phyloP scores from a whole-genome alignment of 2,888 invertebrate species.

The Trissoscelio sp. region DNA sequence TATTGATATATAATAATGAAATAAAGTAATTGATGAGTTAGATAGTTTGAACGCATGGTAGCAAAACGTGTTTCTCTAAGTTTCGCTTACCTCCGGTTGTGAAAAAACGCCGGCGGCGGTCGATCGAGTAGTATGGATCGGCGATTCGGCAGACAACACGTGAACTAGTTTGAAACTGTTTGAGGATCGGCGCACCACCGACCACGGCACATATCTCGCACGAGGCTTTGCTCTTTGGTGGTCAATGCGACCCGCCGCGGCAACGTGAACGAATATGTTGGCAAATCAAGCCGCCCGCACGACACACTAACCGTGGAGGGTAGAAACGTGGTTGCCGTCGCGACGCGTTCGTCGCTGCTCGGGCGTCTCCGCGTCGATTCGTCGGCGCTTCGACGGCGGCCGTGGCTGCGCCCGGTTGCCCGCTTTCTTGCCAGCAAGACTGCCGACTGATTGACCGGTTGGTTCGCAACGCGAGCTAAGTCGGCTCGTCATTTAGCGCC shows the following conservation, averaged over 20 bases:
- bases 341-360: slow-evolving; percentile 74
- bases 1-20: too few relatives aligned
- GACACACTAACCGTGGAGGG: slow-evolving; percentile 77
- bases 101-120: slow-evolving; percentile 40
- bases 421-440: slow-evolving; percentile 50
- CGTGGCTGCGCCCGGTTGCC: slow-evolving; percentile 56
- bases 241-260: slow-evolving; percentile 72
- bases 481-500: slow-evolving; percentile 52
- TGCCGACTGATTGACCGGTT: slow-evolving; percentile 62
- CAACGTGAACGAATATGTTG: slow-evolving; percentile 72
- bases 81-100: slow-evolving; percentile 50
- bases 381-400: slow-evolving; percentile 66
- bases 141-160: slow-evolving; percentile 54
- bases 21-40: too few relatives aligned
- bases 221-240: slow-evolving; percentile 51
- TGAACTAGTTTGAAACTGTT: slow-evolving; percentile 31
- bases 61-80: neutral
- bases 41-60: too few relatives aligned
- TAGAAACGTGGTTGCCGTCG: slow-evolving; percentile 80
- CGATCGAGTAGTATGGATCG: slow-evolving; percentile 49
- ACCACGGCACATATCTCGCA: slow-evolving; percentile 61
- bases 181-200: slow-evolving; percentile 51
- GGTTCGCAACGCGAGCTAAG: slow-evolving; percentile 32
- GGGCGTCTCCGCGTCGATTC: slow-evolving; percentile 71
- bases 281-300: slow-evolving; percentile 78